phyloP scores from a whole-genome alignment of 1,140 invertebrate species.

The Elymnias hypermnestra region DNA sequence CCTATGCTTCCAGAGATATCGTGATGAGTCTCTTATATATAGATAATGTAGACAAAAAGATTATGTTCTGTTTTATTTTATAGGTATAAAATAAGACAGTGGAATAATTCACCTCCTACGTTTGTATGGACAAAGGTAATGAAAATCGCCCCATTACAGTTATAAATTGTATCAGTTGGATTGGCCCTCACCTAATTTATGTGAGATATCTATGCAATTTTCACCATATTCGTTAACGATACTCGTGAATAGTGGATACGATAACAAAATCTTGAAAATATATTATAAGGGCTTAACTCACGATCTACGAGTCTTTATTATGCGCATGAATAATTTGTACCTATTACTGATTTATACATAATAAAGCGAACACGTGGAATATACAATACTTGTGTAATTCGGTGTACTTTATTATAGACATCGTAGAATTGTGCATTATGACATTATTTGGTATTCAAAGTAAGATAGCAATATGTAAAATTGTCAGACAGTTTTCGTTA shows the following conservation, averaged over 20 bases:
- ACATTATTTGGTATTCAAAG: not conserved
- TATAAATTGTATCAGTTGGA: too few species aligned
- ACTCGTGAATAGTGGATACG: slow-evolving; percentile 12
- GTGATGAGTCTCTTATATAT: too few species aligned
- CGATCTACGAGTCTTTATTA: slow-evolving; percentile 59
- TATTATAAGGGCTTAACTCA: slow-evolving; percentile 42
- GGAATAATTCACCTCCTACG: too few species aligned
- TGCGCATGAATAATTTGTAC: slow-evolving; percentile 73
- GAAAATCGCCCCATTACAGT: too few species aligned
- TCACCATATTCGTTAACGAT: slow-evolving; percentile 21
- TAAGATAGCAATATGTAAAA: slow-evolving; percentile 2
- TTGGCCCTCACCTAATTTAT: slow-evolving; percentile 13
- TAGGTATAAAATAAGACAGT: too few species aligned
- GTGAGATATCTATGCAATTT: slow-evolving; percentile 11
- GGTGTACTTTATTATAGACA: slow-evolving; percentile 16
- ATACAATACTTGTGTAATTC: slow-evolving; percentile 46
- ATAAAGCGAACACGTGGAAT: slow-evolving; percentile 42
- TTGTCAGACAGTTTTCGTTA: too few species aligned
- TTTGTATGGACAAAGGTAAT: too few species aligned
- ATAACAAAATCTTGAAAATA: slow-evolving; percentile 46
- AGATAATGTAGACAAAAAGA: too few species aligned
- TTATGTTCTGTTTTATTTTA: not conserved
- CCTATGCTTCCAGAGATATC: too few species aligned
- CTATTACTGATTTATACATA: slow-evolving; percentile 66
- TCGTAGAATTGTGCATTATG: not conserved